Conservation (phyloP, 2,888 invertebrate species). For the Ennomos quercinarius region DNA sequence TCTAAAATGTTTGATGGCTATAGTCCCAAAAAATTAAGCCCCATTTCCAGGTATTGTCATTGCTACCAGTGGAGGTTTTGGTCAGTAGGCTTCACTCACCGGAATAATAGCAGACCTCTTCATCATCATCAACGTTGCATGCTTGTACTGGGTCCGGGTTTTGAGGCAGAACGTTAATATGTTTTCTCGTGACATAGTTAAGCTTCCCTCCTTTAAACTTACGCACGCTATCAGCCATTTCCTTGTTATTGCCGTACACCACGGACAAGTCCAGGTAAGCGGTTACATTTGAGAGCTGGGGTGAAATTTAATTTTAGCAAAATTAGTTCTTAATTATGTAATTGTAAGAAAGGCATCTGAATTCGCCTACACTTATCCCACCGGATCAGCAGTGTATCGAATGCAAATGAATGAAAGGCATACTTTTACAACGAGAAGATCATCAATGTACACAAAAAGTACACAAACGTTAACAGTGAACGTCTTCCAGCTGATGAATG, state of each 20-base stretch:
- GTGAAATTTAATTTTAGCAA: background rate
- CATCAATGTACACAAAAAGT: too few relatives aligned
- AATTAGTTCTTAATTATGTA: conserved; percentile 10
- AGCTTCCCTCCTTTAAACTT: conserved; percentile 16
- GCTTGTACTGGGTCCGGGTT: conserved; percentile 18
- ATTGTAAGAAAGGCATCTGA: too few relatives aligned
- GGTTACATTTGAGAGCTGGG: conserved; percentile 30
- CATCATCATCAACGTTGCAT: conserved; percentile 19
- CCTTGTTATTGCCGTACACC: conserved; percentile 24
- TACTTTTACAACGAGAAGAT: too few relatives aligned
- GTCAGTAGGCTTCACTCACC: conserved; percentile 15
- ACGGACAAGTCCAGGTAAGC: conserved; percentile 22
- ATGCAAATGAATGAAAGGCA: too few relatives aligned
- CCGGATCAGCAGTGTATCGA: too few relatives aligned
- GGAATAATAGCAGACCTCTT: conserved; percentile 33
- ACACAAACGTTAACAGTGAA: too few relatives aligned
- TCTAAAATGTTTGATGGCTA: too few relatives aligned
- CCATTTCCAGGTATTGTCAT: too few relatives aligned
- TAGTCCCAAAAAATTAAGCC: too few relatives aligned
- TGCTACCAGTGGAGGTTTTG: too few relatives aligned
- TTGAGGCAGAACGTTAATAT: conserved; percentile 26
- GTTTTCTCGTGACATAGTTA: conserved; percentile 8
- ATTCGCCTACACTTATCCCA: too few relatives aligned
- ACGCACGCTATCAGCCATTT: conserved; percentile 10
- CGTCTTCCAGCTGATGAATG: too few relatives aligned